Conservation (phyloP, 2,888 invertebrate genomes). For the Ormyrus rosae region DNA sequence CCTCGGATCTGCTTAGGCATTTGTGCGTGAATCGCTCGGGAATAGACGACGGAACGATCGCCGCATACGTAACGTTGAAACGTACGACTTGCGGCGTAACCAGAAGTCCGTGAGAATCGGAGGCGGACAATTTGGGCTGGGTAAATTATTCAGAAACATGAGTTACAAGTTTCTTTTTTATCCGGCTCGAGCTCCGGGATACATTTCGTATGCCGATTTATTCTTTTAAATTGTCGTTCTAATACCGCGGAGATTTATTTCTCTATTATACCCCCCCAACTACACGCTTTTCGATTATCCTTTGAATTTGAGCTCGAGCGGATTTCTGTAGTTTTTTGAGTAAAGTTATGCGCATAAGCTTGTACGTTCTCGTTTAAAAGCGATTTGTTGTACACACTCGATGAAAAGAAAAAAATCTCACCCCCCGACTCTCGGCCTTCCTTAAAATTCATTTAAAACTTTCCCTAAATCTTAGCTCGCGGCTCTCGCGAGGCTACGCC, state of each 20-base stretch:
- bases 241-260: constrained; percentile 30
- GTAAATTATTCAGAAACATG: constrained; percentile 42
- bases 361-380: too few species aligned
- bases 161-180: constrained; percentile 30
- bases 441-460: too few species aligned
- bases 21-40: constrained; percentile 32
- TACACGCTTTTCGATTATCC: not conserved
- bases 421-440: too few species aligned
- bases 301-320: not conserved
- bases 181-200: not conserved
- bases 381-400: too few species aligned
- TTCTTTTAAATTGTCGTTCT: constrained; percentile 32
- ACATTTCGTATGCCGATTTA: not conserved
- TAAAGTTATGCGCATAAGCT: too few species aligned
- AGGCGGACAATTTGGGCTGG: constrained; percentile 23
- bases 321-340: too few species aligned
- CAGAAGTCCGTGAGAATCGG: constrained; percentile 47
- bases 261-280: not conserved
- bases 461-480: too few species aligned
- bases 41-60: constrained; percentile 37
- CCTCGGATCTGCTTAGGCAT: constrained; percentile 52
- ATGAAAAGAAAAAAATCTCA: too few species aligned
- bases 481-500: too few species aligned
- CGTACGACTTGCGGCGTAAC: constrained; percentile 21
- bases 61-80: constrained; percentile 50